A percentile compares a stretch with the other conserved stretches of the same genome.
Evolutionary conservation across 2,797 vertebrate species (phyloP).

Genomic region (Etheostoma nigrum): DNA sequence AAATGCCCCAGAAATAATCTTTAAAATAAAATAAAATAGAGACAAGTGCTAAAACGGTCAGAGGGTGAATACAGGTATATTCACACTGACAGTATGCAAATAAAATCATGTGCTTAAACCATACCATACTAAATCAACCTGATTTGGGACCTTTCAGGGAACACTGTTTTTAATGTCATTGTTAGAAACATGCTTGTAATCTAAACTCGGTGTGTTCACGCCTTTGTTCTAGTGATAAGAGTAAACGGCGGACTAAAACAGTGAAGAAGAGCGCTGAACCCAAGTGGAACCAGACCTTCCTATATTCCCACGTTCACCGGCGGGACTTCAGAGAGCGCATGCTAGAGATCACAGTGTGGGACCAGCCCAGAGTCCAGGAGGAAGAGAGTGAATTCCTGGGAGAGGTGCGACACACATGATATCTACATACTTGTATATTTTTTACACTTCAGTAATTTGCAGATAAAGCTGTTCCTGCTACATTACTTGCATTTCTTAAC

Average conservation of each 20-base stretch:
- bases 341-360: constrained; percentile 97
- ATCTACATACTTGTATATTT: neutral
- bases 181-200: neutral
- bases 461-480: neutral
- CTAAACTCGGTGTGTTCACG: neutral
- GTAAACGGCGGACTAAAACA: constrained; percentile 96
- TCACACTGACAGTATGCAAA: too few relatives aligned
- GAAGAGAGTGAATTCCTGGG: constrained; percentile 96
- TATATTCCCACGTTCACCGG: constrained; percentile 95
- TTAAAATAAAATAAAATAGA: too few relatives aligned
- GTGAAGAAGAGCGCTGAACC: constrained; percentile 95
- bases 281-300: constrained; percentile 97
- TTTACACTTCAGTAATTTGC: neutral
- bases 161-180: neutral
- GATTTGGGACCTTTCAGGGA: too few relatives aligned
- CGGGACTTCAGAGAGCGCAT: constrained; percentile 95
- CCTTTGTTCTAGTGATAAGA: constrained; percentile 89
- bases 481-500: neutral
- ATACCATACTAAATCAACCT: too few relatives aligned
- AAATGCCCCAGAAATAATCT: too few relatives aligned
- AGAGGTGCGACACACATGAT: constrained; percentile 83
- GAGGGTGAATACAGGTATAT: too few relatives aligned
- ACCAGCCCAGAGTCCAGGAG: constrained; percentile 94
- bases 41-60: too few relatives aligned
- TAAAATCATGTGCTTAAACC: too few relatives aligned